Base-by-base conservation (phyloP, 2,888 invertebrate species). In the Scrobipalpa costella region DNA sequence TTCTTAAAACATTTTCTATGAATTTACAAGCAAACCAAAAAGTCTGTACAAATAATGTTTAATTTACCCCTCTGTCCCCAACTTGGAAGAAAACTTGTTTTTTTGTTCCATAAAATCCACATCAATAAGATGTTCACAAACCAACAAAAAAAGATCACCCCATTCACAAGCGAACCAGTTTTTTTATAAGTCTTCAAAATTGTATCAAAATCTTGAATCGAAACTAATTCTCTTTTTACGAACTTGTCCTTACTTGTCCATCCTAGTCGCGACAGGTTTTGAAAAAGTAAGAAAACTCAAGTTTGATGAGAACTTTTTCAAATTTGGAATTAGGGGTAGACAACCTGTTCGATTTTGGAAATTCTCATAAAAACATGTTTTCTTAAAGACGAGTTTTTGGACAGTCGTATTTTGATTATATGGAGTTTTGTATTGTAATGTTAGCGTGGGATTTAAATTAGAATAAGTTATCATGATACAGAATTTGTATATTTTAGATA, bases 261-360 rank as follows among this genome's bases (percentile, higher is more conserved):
- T 44, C 44, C 44, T 76, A 68, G 66, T 66, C 66, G 74, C 66
- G 75, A 83, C 85, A 83, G 80, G 85, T 86, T 85, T 81, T 63
- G 49, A 77, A 77, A 78, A 80, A 74, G 36, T 17, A 38, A n/a
- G 27, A 15, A 55, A 15, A 19, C 19, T 57, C 11, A 15, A 15
- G 57, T 38, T 15, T 34, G 11, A 36, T 57, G 38, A 19, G 38
- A 36, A 57, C 17, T 13, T n/a, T 57, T 77, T 73, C 73, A 73
- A 57, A 58, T n/a, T n/a, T 67, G 67, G 73, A 68, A 69, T 71
- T 17, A 27, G 21, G n/a, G 13, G n/a, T n/a, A 49, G 9, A 69
- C 71, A 78, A 85, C 85, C 79, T 80, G 84, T 57, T 38, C 9
- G 36, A 2, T 13, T 34, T 7, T 34, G 11, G 8, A 34, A 34